Evolutionary conservation across 2,888 invertebrate species (phyloP), one percentile per base, ranked within the genome.

Genomic region (Nymphalis polychloros): DNA sequence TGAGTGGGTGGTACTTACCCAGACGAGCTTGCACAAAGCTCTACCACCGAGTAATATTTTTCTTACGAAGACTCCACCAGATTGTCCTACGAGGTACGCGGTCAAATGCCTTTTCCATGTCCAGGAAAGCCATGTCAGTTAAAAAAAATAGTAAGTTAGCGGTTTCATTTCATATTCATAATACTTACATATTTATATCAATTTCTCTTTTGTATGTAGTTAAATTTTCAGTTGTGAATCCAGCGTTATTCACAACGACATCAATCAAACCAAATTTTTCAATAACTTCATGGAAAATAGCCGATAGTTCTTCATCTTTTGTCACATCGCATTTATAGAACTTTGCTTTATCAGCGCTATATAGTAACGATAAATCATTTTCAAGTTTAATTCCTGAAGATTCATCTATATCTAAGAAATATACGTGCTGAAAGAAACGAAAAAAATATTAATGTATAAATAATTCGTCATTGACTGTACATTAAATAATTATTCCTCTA

Each of bases 171-270:
- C 59, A 19, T 53, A 50, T 17, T 16, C n/a, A 7, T 19, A 47
- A 41, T 8, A 80, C 83, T 79, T 75, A 85, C 86, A 59, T 82
- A 74, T 86, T 86, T n/a, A 84, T 73, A 8, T 76, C 78, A 47
- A 86, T 82, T 71, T 76, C 76, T 67, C 81, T 84, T 68, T 78
- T 75, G 53, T 79, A 78, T 17, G 66, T 59, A 20, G 68, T 52
- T 8, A 67, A 59, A 8, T 70, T 75, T 49, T 82, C 81, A 67
- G 81, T 76, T 64, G 77, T 77, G 20, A 81, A 72, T 4, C 82
- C 85, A 48, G 85, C 86, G 66, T 84, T 84, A 50, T 85, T 85
- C 7, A 85, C 68, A 8, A 86, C 78, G 0, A 83, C 67, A 66
- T 86, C 83, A 19, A 84, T 73, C 48, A 73, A 73, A 0, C 76